Evolutionary conservation across 2,888 invertebrate genomes (phyloP), one percentile per base, ranked within the genome.

Genomic region (Ctena decussata): DNA sequence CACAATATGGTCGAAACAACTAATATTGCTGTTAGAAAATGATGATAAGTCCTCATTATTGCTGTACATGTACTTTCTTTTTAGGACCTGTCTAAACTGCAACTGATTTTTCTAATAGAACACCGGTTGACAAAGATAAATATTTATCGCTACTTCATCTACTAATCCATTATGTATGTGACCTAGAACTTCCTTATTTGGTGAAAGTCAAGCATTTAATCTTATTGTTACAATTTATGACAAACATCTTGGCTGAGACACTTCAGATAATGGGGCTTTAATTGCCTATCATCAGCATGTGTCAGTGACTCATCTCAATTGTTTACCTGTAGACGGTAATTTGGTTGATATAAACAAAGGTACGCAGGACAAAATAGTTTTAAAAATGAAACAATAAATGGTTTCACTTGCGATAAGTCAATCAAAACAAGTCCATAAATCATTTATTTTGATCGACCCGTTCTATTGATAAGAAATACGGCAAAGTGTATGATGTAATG

Each of bases 151-250:
- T 18, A 65, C 35, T 65, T 65, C 1, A 35, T 15, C 65, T n/a
- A 35, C 18, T n/a, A 2, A 65, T 65, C 65, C 32, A 21, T n/a
- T 15, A 57, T 1, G 21, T 65, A 11, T 18, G 21, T 65, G 35
- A 65, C 65, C 65, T 30, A 35, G 24, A 65, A 65, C 65, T 65
- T 65, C 65, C 65, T 24, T 65, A 65, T 35, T 35, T 35, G 65
- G 65, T 65, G 18, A 8, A 15, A 5, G 0, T 46, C 18, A 46
- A 46, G 35, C 18, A 15, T 11, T 3, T 5, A 15, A 18, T 21
- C 24, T 35, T 65, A 35, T 65, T 65, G 65, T 65, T 21, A 21
- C 8, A 32, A n/a, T 35, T 65, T 12, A 35, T 35, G 18, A 32
- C 12, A 32, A 27, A 65, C 30, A 65, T 65, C 30, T 35, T 35